These are phyloP conservation scores for Drosophila quasianomalipes DNA, from an alignment of 2,888 invertebrate species.

Conservation along the genomic window DNA sequence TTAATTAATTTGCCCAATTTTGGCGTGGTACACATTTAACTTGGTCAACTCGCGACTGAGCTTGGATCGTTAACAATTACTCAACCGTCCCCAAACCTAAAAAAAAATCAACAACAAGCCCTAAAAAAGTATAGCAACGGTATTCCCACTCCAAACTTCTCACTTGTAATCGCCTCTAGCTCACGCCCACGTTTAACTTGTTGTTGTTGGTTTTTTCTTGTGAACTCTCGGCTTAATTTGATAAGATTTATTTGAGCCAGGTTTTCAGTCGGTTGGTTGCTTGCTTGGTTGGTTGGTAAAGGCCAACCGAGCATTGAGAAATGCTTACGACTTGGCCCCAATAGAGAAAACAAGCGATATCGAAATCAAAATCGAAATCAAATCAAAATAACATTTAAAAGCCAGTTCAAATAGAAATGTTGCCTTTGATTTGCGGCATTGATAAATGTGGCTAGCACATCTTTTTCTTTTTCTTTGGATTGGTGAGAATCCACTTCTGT, in stretches of 20 bases:
- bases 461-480: slow-evolving; percentile 3
- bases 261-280: slow-evolving; percentile 33
- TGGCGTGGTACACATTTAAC: slow-evolving; percentile 59
- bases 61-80: slow-evolving; percentile 65
- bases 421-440: slow-evolving; percentile 44
- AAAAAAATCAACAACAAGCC: slow-evolving; percentile 62
- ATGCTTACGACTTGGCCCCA: slow-evolving; percentile 54
- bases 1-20: slow-evolving; percentile 81
- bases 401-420: slow-evolving; percentile 71
- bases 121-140: slow-evolving; percentile 32
- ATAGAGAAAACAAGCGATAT: slow-evolving; percentile 25
- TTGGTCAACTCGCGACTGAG: slow-evolving; percentile 52
- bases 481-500: slow-evolving; percentile 11
- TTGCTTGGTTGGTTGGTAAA: slow-evolving; percentile 41
- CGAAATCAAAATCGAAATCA: slow-evolving; percentile 22
- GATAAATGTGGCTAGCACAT: slow-evolving; percentile 49
- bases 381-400: slow-evolving; percentile 70
- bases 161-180: slow-evolving; percentile 51
- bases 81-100: slow-evolving; percentile 43
- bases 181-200: slow-evolving; percentile 58
- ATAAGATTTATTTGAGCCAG: slow-evolving; percentile 78
- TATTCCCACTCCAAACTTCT: slow-evolving; percentile 50
- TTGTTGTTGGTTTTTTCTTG: slow-evolving; percentile 43
- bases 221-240: slow-evolving; percentile 75
- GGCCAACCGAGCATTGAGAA: slow-evolving; percentile 65